phyloP scores from a whole-genome alignment of 2,888 invertebrate species.

The Tiliacea aurago region DNA sequence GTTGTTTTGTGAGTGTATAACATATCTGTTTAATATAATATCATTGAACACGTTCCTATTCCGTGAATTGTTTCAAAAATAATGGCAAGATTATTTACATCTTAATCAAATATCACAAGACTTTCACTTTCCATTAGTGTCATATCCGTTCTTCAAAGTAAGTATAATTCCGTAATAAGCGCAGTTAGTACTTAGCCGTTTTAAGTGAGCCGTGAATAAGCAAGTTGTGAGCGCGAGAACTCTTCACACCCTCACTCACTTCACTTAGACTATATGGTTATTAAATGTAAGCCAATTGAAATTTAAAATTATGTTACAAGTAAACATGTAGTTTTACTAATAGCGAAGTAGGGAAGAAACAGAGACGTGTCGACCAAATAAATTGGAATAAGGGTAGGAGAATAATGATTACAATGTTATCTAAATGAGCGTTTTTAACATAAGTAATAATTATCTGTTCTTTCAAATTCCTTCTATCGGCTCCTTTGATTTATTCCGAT shows the following conservation, averaged over 20 bases:
- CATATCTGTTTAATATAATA: too few relatives aligned
- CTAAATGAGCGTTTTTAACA: neutral
- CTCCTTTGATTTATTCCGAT: conserved; percentile 6
- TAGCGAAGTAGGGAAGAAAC: too few relatives aligned
- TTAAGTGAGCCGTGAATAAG: conserved; percentile 55
- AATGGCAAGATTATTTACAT: neutral
- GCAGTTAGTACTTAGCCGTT: conserved; percentile 22
- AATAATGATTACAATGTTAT: neutral
- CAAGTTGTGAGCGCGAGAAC: conserved; percentile 35
- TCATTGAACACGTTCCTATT: too few relatives aligned
- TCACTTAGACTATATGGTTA: conserved; percentile 33
- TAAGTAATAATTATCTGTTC: neutral
- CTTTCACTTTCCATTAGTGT: conserved; percentile 1
- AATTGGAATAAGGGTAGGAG: too few relatives aligned
- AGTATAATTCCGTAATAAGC: conserved; percentile 31
- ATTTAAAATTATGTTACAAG: neutral
- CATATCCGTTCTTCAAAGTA: neutral
- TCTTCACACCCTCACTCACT: conserved; percentile 31
- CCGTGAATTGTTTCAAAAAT: neutral
- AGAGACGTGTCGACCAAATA: too few relatives aligned
- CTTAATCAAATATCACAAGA: neutral
- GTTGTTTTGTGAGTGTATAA: too few relatives aligned
- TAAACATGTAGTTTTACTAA: neutral
- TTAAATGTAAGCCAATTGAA: conserved; percentile 26
- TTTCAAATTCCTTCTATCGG: neutral